Base-by-base conservation (phyloP, 2,888 invertebrate genomes). In the Pterostichus niger region DNA sequence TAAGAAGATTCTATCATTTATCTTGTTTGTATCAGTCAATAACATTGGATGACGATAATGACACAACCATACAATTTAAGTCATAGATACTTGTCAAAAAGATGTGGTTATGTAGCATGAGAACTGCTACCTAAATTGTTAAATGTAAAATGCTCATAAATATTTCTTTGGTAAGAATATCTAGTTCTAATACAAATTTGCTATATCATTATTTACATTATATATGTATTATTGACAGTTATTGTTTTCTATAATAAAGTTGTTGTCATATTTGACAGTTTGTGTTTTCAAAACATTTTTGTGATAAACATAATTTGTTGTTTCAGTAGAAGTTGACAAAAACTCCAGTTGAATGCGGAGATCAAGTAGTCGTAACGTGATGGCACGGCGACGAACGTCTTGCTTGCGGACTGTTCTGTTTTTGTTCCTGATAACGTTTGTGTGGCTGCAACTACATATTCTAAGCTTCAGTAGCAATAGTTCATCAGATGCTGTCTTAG, bases 361-460 rank as follows among this genome's bases (percentile, higher is more conserved):
- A 33, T 13, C 35, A n/a, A 88, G 87, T 85, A 89, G 89, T 85
- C 89, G 89, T 86, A 87, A 87, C 88, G 89, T 89, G 83, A 86
- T 89, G 85, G 89, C 89, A 88, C 89, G 89, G 85, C 88, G 89
- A 85, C 88, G 88, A 85, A 86, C 86, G 85, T 86, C 89, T 79
- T 90, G 90, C 89, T 85, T 89, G 80, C 87, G 89, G 84, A 88
- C 88, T 35, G 88, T 88, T 64, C 84, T 89, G 84, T 87, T 89
- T 59, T 85, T 88, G 49, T 88, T 89, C 84, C 86, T 89, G 85
- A 91, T 92, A 84, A 91, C 93, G 85, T 93, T 93, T 87, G 90
- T 93, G 85, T 93, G 93, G 92, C 91, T 93, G 84, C 93, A 93
- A 87, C 89, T 93, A 83, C 92, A 93, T 87, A 92, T 93, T 85